Percentiles rank a stretch among this genome's conserved stretches.
Conservation (phyloP, 1,140 invertebrate species). For the Saccostrea echinata region DNA sequence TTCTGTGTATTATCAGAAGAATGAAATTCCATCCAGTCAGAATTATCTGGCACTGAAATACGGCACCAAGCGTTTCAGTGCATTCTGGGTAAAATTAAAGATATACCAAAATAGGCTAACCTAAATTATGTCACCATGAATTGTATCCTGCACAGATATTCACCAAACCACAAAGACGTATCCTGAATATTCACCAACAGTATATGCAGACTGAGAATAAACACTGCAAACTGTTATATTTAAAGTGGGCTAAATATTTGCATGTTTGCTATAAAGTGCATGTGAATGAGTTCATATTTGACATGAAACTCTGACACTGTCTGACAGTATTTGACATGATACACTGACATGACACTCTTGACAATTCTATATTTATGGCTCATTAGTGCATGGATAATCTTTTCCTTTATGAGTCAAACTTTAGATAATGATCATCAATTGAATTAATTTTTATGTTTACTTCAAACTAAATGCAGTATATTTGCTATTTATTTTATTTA, state of each 20-base stretch:
- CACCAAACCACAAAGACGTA: conserved; percentile 23
- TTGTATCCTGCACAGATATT: conserved; percentile 27
- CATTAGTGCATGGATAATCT: background rate
- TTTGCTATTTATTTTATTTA: too few relatives aligned
- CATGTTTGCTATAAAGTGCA: conserved; percentile 7
- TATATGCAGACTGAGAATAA: conserved; percentile 3
- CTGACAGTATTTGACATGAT: background rate
- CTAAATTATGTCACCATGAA: background rate
- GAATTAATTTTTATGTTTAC: background rate
- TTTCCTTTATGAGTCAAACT: background rate
- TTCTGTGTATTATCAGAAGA: conserved; percentile 22
- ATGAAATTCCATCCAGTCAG: conserved; percentile 13
- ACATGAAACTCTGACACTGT: background rate
- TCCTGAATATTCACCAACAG: background rate
- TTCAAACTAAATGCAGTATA: too few relatives aligned
- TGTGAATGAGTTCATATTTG: background rate
- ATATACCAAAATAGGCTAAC: conserved; percentile 24
- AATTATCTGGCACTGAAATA: conserved; percentile 42
- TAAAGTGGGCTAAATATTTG: background rate
- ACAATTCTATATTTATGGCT: too few relatives aligned
- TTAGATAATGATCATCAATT: background rate
- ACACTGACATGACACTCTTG: background rate
- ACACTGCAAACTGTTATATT: background rate
- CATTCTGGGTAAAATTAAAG: conserved; percentile 40
- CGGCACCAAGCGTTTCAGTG: conserved; percentile 36